Percentiles rank a stretch among this genome's conserved stretches.
phyloP scores from a whole-genome alignment of 1,140 invertebrate genomes.

The Batillaria attramentaria region DNA sequence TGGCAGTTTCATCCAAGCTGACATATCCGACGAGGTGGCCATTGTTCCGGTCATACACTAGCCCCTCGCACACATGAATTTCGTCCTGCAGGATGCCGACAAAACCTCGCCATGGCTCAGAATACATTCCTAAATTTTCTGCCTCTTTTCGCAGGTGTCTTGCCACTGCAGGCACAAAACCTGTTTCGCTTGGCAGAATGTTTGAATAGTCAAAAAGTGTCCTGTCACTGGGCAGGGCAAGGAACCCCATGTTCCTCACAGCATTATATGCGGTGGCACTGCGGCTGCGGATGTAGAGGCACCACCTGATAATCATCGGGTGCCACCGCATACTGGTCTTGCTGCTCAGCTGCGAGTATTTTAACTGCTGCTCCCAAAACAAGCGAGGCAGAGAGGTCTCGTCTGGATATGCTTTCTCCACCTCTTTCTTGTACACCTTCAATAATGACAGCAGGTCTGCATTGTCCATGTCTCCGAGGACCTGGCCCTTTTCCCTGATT shows the following conservation, averaged over 20 bases:
- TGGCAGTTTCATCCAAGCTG: constrained; percentile 6
- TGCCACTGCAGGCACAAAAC: constrained; percentile 31
- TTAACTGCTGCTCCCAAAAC: constrained; percentile 32
- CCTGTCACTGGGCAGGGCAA: constrained; percentile 35
- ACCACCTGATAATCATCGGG: constrained; percentile 47
- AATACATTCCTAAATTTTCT: not conserved
- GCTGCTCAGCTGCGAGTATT: not conserved
- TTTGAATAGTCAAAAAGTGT: constrained; percentile 48
- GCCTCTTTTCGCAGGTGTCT: constrained; percentile 40
- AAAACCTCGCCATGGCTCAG: not conserved
- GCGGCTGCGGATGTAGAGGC: constrained; percentile 34
- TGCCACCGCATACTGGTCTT: constrained; percentile 45
- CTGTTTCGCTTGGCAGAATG: constrained; percentile 37
- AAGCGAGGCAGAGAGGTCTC: constrained; percentile 18
- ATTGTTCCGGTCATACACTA: too few species aligned
- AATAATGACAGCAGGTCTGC: not conserved
- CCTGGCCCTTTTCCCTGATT: not conserved
- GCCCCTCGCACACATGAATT: constrained; percentile 13
- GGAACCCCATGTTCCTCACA: constrained; percentile 37
- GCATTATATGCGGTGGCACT: constrained; percentile 38
- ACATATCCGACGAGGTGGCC: constrained; percentile 27
- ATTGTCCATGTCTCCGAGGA: not conserved
- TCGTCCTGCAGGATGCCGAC: constrained; percentile 27
- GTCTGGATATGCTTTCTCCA: constrained; percentile 30
- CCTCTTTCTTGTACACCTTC: too few species aligned